Percentiles rank a stretch among this genome's conserved stretches.
Evolutionary conservation across 2,888 invertebrate genomes (phyloP).

Genomic region (Dryobota labecula): DNA sequence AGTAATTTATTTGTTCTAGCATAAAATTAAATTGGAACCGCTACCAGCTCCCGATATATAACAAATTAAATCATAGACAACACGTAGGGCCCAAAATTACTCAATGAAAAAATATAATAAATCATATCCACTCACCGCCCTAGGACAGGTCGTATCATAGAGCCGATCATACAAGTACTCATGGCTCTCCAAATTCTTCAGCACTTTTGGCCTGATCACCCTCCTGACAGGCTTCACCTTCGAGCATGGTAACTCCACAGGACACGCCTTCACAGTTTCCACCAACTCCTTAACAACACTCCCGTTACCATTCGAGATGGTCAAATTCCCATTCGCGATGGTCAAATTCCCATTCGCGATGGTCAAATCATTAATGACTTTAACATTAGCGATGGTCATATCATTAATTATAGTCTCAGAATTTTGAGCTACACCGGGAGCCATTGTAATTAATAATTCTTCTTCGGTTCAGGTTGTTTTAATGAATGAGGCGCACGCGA

Average conservation of each 20-base stretch:
- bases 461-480: slow-evolving; percentile 37
- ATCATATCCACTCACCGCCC: slow-evolving; percentile 77
- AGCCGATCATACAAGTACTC: slow-evolving; percentile 85
- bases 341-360: not conserved
- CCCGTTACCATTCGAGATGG: slow-evolving; percentile 65
- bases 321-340: slow-evolving; percentile 65
- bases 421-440: slow-evolving; percentile 82
- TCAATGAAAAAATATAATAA: not conserved
- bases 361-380: slow-evolving; percentile 32
- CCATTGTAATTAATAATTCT: slow-evolving; percentile 73
- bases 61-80: not conserved
- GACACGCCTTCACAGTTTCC: slow-evolving; percentile 71
- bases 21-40: no score
- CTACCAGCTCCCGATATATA: not conserved
- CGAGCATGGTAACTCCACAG: slow-evolving; percentile 69
- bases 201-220: slow-evolving; percentile 81
- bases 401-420: slow-evolving; percentile 76
- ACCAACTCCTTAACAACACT: slow-evolving; percentile 71
- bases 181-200: slow-evolving; percentile 82
- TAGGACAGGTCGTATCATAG: slow-evolving; percentile 81
- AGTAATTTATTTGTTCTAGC: not conserved
- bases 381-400: slow-evolving; percentile 64
- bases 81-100: not conserved
- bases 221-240: slow-evolving; percentile 71
- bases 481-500: slow-evolving; percentile 73